Base-by-base conservation (phyloP, 2,113 vertebrate genomes). In the Lepidiolamprologus cunningtoni region DNA sequence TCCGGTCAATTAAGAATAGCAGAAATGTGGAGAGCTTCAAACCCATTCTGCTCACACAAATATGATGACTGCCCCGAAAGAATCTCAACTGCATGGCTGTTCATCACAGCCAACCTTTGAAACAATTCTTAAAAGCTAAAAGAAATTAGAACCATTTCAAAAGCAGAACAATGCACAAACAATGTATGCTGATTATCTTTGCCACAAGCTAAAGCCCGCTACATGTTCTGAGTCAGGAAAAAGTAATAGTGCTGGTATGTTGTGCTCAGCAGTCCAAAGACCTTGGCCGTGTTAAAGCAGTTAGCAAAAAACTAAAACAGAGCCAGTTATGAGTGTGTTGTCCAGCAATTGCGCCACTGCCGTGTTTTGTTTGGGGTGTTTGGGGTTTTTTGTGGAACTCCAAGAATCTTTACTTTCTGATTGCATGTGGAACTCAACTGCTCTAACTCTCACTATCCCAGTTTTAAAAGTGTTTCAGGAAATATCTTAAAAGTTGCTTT, bases 331-430 rank as follows among this genome's bases (percentile, higher is more conserved):
- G 19, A 42, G 35, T 71, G 35, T 23, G 63, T 10, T 3, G 37
- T 42, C 66, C 66, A 26, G 37, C 21, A 45, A 26, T 23, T 42
- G 66, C 3, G 5, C 37, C 37, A 73, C 40, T 47, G 68, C 8
- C 3, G 8, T 6, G 68, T 45, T 73, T 45, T 73, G 10, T 66
- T 66, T 66, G 37, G 61, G 31, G 6, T n/a, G 28, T 63, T 63
- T 19, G 28, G 57, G 8, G 0, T 0, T 42, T 16, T 61, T 33
- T 66, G 37, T 23, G 37, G 1, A 73, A 73, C 16, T 28, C 5
- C 40, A 26, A 40, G n/a, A 23, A 23, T 42, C 66, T 71, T 40
- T 23, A 40, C 35, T 71, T 71, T 40, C 66, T 71, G 35, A 71
- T 14, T 45, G 40, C 68, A 73, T 1, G 21, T 17, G 13, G 40